Evolutionary conservation across 2,888 invertebrate genomes (phyloP).

Genomic region (Neoascia interrupta): DNA sequence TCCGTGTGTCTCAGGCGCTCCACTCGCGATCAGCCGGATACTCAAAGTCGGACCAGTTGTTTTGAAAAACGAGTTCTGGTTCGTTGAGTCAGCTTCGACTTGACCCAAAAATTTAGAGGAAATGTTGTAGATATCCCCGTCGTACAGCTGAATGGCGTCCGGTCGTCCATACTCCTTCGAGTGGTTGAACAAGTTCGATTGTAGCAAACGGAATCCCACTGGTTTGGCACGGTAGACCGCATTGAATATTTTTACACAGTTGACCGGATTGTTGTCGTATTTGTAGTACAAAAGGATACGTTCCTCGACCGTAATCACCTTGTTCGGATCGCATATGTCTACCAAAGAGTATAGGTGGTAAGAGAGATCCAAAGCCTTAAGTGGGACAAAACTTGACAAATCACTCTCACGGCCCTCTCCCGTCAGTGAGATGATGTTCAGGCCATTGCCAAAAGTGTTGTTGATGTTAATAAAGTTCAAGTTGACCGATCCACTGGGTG

Average conservation of each 20-base stretch:
- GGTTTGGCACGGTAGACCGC: slow-evolving; percentile 91
- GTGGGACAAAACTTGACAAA: slow-evolving; percentile 92
- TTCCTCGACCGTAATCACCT: slow-evolving; percentile 94
- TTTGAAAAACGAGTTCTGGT: slow-evolving; percentile 88
- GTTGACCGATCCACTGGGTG: slow-evolving; percentile 90
- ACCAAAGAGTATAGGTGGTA: slow-evolving; percentile 96
- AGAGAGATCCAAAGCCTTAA: slow-evolving; percentile 90
- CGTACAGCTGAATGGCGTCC: slow-evolving; percentile 92
- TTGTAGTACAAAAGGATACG: slow-evolving; percentile 96
- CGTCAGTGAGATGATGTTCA: slow-evolving; percentile 93
- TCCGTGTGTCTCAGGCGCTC: slow-evolving; percentile 95
- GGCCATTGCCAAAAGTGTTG: slow-evolving; percentile 92
- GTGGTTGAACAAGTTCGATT: slow-evolving; percentile 95
- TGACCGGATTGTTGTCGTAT: slow-evolving; percentile 96
- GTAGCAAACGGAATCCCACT: slow-evolving; percentile 93
- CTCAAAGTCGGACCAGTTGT: slow-evolving; percentile 90
- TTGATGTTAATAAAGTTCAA: slow-evolving; percentile 87
- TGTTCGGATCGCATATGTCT: slow-evolving; percentile 97
- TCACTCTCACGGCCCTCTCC: slow-evolving; percentile 94
- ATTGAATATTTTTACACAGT: slow-evolving; percentile 98
- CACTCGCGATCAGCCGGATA: slow-evolving; percentile 94
- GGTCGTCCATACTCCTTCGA: slow-evolving; percentile 89
- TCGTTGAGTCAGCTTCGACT: slow-evolving; percentile 85
- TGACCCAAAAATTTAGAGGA: slow-evolving; percentile 87
- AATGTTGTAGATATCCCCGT: slow-evolving; percentile 95